phyloP scores from a whole-genome alignment of 1,140 invertebrate genomes.

The Drosophila bifasciata region DNA sequence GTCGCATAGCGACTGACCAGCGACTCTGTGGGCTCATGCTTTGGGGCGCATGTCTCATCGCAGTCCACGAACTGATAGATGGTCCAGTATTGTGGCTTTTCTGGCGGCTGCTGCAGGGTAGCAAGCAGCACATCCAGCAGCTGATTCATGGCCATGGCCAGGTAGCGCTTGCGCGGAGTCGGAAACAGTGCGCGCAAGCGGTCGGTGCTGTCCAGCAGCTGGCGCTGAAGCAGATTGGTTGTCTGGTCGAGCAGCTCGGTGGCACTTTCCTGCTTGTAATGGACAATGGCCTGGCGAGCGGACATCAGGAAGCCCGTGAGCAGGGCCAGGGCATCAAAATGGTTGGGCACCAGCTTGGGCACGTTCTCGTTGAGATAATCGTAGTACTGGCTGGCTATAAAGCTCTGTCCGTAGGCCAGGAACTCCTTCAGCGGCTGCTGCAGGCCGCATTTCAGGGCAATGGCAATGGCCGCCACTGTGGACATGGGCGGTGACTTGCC shows the following conservation, averaged over 20 bases:
- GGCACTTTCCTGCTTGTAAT: not conserved
- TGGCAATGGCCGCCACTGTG: slow-evolving; percentile 18
- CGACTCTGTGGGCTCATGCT: not conserved
- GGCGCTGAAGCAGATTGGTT: slow-evolving; percentile 33
- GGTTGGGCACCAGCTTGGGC: not conserved
- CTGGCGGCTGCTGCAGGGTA: not conserved
- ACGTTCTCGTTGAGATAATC: slow-evolving; percentile 33
- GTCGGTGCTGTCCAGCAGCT: slow-evolving; percentile 29
- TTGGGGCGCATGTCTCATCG: not conserved
- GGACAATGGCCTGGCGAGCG: slow-evolving; percentile 15
- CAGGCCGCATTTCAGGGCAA: slow-evolving; percentile 38
- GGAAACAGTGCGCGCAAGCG: slow-evolving; percentile 13
- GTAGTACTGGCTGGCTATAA: slow-evolving; percentile 34
- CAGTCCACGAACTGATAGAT: slow-evolving; percentile 16
- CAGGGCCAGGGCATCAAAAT: slow-evolving; percentile 1
- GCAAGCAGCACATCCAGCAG: slow-evolving; percentile 14
- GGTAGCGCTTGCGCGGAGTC: slow-evolving; percentile 18
- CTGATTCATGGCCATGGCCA: slow-evolving; percentile 34
- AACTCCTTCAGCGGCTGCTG: slow-evolving; percentile 34
- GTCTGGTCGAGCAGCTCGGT: not conserved
- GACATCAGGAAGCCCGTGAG: slow-evolving; percentile 11
- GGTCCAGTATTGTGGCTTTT: not conserved
- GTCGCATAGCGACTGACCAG: slow-evolving; percentile 1
- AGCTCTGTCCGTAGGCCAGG: slow-evolving; percentile 38
- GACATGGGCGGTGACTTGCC: slow-evolving; percentile 25